Evolutionary conservation across 2,797 vertebrate species (phyloP).

Genomic region (Streptopelia turtur): DNA sequence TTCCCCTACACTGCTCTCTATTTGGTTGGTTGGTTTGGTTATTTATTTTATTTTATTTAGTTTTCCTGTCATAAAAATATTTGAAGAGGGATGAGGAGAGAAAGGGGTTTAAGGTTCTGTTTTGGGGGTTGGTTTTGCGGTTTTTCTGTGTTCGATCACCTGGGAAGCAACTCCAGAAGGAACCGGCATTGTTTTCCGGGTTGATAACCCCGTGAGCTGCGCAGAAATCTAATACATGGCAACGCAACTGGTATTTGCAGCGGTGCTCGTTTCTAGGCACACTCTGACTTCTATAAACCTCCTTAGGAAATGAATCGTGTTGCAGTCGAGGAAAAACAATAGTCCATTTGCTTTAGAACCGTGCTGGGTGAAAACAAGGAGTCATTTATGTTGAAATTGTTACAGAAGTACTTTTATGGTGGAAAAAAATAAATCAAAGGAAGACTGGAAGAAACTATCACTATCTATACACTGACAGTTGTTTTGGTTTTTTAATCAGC

Average conservation of each 20-base stretch:
- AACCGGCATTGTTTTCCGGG: neutral
- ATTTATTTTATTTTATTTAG: no score
- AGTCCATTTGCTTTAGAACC: neutral
- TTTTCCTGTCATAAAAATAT: neutral
- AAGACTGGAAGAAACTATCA: neutral
- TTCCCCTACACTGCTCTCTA: no score
- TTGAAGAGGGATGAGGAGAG: neutral
- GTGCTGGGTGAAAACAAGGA: neutral
- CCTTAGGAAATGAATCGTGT: neutral
- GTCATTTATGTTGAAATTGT: neutral
- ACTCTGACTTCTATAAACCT: neutral
- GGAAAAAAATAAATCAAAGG: neutral
- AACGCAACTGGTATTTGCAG: neutral
- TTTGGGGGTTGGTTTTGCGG: neutral
- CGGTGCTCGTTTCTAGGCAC: neutral
- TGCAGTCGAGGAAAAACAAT: neutral
- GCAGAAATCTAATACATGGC: neutral
- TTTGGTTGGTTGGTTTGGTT: no score
- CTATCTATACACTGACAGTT: neutral
- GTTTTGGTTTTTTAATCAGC: neutral
- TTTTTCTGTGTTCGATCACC: neutral
- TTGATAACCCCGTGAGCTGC: neutral
- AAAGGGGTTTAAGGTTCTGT: neutral
- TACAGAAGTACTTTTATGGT: neutral
- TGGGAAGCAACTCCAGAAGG: neutral